Evolutionary conservation across 2,888 invertebrate genomes (phyloP), one percentile per base, ranked within the genome.

Genomic region (Yponomeuta cagnagella): DNA sequence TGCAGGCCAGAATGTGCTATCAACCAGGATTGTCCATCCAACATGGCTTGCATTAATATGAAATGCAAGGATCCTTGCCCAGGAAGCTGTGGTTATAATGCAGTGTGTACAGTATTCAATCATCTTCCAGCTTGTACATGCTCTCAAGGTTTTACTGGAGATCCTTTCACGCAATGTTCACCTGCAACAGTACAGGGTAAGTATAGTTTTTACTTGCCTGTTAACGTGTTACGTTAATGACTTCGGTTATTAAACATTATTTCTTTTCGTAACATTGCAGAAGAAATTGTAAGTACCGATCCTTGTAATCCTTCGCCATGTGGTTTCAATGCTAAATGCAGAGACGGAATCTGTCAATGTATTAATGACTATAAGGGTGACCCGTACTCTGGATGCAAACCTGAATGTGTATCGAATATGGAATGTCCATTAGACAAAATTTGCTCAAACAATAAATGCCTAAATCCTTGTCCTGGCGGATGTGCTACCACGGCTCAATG

Each of bases 261-360:
- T 67, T 67, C 67, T 15, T 5, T 43, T n/a, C 43, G 12, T 31
- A 30, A 65, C n/a, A 37, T 84, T 87, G 74, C 78, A 93, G 93
- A 87, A 75, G 86, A 85, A 71, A 77, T 78, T 73, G 80, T 87
- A 71, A 76, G 79, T 73, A 73, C 79, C 74, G 93, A 95, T 82
- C 95, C 95, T n/a, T 97, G 97, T 80, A 92, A 94, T 77, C 96
- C 96, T 66, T 95, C 95, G 48, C 95, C 96, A 31, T 96, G 96
- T 78, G 95, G 95, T 64, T 87, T 93, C 72, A 95, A 94, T 82
- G 90, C 95, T 5, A 91, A 93, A 79, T 96, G 96, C 78, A 86
- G 88, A 73, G 84, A 68, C 75, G 95, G 95, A 33, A 82, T 93
- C 73, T 97, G 96, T 80, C 93, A 94, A 23, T 97, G 97, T 79